Conservation (phyloP, 2,888 invertebrate species). For the Lacanobia wlatinum region DNA sequence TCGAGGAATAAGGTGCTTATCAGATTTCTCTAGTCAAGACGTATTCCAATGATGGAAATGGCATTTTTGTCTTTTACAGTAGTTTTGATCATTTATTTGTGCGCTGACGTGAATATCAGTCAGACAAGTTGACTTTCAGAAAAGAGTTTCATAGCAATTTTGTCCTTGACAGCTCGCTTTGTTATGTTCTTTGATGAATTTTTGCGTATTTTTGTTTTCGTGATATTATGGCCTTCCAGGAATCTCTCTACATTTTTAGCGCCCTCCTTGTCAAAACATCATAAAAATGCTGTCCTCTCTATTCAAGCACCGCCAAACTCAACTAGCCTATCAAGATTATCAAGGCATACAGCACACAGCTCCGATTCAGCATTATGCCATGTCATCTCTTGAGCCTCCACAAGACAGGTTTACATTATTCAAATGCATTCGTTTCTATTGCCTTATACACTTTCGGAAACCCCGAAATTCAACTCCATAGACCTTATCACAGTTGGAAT, state of each 20-base stretch:
- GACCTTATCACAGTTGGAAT: constrained; percentile 45
- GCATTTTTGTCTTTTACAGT: too few species aligned
- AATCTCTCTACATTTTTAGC: neutral
- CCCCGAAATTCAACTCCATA: constrained; percentile 49
- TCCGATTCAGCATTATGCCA: constrained; percentile 83
- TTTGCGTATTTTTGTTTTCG: neutral
- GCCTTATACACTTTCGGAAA: constrained; percentile 63
- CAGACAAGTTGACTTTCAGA: too few species aligned
- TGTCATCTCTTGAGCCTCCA: constrained; percentile 86
- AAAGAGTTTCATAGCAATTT: neutral
- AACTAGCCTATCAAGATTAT: constrained; percentile 68
- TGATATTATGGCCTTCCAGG: neutral
- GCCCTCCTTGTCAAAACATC: neutral
- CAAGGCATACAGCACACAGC: constrained; percentile 77
- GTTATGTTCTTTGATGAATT: neutral
- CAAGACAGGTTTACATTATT: constrained; percentile 88
- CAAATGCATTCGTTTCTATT: constrained; percentile 84
- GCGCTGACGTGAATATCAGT: too few species aligned
- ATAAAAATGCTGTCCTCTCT: constrained; percentile 8
- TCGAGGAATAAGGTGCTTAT: neutral
- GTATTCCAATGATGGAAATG: neutral
- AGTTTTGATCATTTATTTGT: neutral
- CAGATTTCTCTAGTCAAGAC: neutral
- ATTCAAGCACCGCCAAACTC: constrained; percentile 55
- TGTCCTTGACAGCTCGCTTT: neutral